Conservation (phyloP, 35 echinoderm and acorn worm genomes). For the Amphiura filiformis region DNA sequence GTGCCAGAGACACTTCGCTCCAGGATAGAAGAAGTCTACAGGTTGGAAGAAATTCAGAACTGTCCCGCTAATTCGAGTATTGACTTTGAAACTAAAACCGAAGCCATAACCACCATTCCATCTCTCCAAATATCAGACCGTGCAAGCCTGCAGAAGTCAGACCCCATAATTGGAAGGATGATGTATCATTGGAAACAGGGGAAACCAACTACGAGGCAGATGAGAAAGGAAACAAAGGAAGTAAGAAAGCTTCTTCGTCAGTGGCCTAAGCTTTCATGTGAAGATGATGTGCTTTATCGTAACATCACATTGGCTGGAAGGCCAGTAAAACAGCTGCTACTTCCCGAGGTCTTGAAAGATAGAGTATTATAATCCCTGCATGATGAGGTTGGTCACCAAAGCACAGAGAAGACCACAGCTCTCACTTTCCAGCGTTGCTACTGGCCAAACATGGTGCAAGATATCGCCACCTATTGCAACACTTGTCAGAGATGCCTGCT, state of each 20-base stretch:
- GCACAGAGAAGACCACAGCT: slow-evolving; percentile 10
- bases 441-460: slow-evolving; percentile 45
- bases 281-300: slow-evolving; percentile 28
- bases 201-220: not conserved
- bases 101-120: no score
- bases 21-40: not conserved
- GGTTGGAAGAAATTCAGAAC: slow-evolving; percentile 2
- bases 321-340: no score
- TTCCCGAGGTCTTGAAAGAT: no score
- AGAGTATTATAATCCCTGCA: slow-evolving; percentile 14
- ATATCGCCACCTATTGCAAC: slow-evolving; percentile 4
- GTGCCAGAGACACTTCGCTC: not conserved
- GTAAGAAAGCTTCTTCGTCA: slow-evolving; percentile 26
- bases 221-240: slow-evolving; percentile 24
- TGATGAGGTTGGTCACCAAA: slow-evolving; percentile 48
- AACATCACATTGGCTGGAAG: no score
- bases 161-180: not conserved
- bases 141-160: not conserved
- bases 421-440: slow-evolving; percentile 34
- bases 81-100: no score
- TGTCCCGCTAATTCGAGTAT: no score
- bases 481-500: slow-evolving; percentile 38
- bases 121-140: not conserved
- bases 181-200: not conserved
- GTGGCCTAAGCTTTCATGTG: slow-evolving; percentile 3